Conservation (phyloP, 2,113 vertebrate species). For the Trichomycterus rosablanca region DNA sequence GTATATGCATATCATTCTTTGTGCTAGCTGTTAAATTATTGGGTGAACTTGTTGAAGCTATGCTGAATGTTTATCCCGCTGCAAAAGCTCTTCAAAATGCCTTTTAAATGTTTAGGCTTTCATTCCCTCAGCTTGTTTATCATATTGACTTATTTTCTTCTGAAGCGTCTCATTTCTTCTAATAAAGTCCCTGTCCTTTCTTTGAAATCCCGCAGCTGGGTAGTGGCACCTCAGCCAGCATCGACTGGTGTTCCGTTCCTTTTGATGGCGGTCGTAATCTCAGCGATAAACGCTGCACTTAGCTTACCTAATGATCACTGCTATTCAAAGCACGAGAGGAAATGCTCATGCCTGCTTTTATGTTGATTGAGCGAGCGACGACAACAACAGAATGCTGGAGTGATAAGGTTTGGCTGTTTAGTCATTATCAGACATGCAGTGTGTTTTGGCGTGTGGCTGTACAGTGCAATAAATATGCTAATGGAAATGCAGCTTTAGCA, state of each 20-base stretch:
- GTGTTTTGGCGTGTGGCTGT: too few species aligned
- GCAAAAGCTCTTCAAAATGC: constrained; percentile 37
- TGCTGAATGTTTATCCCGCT: constrained; percentile 34
- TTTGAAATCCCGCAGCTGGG: constrained; percentile 50
- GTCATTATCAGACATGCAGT: too few species aligned
- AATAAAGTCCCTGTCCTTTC: constrained; percentile 48
- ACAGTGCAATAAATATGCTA: too few species aligned
- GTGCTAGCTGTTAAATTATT: constrained; percentile 23
- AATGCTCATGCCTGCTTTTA: constrained; percentile 44
- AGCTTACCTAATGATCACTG: constrained; percentile 60
- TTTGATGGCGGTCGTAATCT: constrained; percentile 55
- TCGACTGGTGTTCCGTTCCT: constrained; percentile 41
- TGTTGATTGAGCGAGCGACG: constrained; percentile 22
- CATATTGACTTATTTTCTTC: constrained; percentile 41
- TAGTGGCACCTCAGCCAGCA: constrained; percentile 28
- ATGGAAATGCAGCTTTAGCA: too few species aligned
- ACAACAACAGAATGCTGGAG: not conserved
- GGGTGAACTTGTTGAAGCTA: constrained; percentile 18
- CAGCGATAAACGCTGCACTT: constrained; percentile 61
- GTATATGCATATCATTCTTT: constrained; percentile 11
- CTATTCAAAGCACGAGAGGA: constrained; percentile 58
- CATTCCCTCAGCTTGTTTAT: constrained; percentile 48
- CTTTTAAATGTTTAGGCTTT: constrained; percentile 48
- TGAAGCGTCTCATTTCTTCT: constrained; percentile 35
- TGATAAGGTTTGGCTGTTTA: too few species aligned